These are phyloP conservation scores for Dendrocincla tyrannina DNA, from an alignment of 2,797 vertebrate species.

Conservation along the genomic window DNA sequence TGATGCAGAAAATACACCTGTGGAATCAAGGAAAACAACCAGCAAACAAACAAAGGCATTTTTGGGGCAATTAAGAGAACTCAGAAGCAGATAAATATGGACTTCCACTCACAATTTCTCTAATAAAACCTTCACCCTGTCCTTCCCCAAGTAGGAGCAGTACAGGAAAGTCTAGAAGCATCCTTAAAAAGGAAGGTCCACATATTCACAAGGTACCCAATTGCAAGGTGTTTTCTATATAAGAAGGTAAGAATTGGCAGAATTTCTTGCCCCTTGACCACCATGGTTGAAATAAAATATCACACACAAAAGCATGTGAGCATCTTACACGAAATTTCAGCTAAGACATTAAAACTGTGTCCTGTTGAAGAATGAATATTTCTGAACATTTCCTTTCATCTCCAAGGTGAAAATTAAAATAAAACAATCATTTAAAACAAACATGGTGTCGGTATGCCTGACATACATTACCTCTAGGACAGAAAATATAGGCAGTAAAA, in stretches of 20 bases:
- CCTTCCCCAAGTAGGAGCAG: not conserved
- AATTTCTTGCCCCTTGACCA: not conserved
- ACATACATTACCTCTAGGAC: not conserved
- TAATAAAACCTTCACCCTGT: fast-evolving
- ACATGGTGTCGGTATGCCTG: not conserved
- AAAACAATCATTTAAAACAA: not conserved
- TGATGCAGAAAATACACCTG: not conserved
- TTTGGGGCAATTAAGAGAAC: not conserved
- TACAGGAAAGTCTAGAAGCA: not conserved
- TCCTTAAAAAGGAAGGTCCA: not conserved
- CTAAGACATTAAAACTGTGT: not conserved
- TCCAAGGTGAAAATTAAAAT: not conserved
- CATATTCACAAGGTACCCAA: too few relatives aligned
- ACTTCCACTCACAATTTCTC: not conserved
- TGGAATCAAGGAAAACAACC: not conserved
- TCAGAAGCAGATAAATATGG: not conserved
- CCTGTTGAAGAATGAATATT: not conserved
- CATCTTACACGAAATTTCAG: not conserved
- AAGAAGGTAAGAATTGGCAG: not conserved
- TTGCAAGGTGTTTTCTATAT: not conserved
- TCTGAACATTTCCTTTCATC: not conserved
- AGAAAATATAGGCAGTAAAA: not conserved
- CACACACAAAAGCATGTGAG: not conserved
- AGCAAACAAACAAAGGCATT: not conserved
- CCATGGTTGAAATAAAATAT: not conserved